Evolutionary conservation across 2,113 vertebrate species (phyloP).

Genomic region (Dendrocopos noguchii): DNA sequence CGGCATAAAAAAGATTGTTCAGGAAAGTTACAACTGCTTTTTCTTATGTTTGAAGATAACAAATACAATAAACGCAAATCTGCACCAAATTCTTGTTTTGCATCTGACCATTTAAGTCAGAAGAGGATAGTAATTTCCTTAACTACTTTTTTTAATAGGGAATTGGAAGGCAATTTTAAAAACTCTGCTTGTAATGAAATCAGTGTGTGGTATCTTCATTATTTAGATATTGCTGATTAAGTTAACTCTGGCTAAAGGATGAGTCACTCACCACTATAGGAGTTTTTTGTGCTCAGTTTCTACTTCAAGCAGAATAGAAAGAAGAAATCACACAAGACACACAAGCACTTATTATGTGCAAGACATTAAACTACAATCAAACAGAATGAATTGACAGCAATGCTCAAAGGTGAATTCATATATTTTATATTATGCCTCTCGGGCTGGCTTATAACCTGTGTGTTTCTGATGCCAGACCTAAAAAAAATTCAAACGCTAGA

Average conservation of each 20-base stretch:
- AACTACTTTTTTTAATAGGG: background rate
- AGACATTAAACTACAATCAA: constrained; percentile 43
- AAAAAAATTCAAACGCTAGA: background rate
- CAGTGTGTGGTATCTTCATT: constrained; percentile 9
- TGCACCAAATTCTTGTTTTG: background rate
- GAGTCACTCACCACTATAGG: background rate
- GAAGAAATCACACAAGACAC: background rate
- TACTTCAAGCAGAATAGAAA: constrained; percentile 36
- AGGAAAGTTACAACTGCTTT: background rate
- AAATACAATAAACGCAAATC: background rate
- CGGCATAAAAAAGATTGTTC: background rate
- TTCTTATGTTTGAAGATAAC: background rate
- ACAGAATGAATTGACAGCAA: constrained; percentile 18
- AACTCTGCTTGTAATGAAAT: constrained; percentile 51
- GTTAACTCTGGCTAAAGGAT: constrained; percentile 51
- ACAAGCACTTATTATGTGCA: background rate
- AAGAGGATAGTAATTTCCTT: constrained; percentile 43
- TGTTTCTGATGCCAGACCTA: constrained; percentile 1
- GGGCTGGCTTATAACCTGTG: constrained; percentile 1
- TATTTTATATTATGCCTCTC: background rate
- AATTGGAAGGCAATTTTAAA: constrained; percentile 41
- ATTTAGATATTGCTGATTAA: constrained; percentile 40
- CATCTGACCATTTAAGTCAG: constrained; percentile 17
- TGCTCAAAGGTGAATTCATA: background rate
- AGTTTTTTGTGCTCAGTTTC: background rate